These are phyloP conservation scores for Lonchura striata DNA, from an alignment of 2,113 vertebrate genomes.

Conservation along the genomic window DNA sequence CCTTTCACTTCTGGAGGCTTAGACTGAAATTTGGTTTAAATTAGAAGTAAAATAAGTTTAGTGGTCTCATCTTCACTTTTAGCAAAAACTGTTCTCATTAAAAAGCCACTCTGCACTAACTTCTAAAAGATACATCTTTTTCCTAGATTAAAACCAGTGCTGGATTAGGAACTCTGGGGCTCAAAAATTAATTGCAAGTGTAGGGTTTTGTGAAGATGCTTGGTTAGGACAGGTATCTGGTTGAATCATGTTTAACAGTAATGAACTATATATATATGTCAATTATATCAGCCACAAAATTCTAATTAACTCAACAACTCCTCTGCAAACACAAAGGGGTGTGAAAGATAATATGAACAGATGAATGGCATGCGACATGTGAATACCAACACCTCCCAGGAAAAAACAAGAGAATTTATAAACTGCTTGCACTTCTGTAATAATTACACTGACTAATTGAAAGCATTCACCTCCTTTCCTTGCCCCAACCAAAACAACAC, in stretches of 20 bases:
- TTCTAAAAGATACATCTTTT: not conserved
- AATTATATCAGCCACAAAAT: not conserved
- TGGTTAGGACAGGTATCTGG: not conserved
- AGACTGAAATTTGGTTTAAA: slow-evolving; percentile 24
- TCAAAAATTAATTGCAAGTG: not conserved
- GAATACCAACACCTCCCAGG: not conserved
- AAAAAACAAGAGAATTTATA: not conserved
- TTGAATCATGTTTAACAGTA: not conserved
- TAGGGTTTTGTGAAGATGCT: not conserved
- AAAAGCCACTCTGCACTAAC: not conserved
- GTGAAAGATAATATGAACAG: not conserved
- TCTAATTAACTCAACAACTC: not conserved
- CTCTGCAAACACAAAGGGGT: not conserved
- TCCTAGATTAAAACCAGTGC: not conserved
- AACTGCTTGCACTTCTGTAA: not conserved
- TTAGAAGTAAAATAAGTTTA: slow-evolving; percentile 20
- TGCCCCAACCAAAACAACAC: not conserved
- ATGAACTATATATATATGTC: not conserved
- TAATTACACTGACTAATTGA: not conserved
- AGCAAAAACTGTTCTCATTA: not conserved
- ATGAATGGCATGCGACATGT: not conserved
- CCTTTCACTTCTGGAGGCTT: slow-evolving; percentile 26
- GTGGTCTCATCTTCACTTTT: not conserved
- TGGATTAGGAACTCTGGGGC: not conserved
- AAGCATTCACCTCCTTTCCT: not conserved